Evolutionary conservation across 2,888 invertebrate genomes (phyloP), one percentile per base, ranked within the genome.

Genomic region (Leptinotarsa rubiginosa): DNA sequence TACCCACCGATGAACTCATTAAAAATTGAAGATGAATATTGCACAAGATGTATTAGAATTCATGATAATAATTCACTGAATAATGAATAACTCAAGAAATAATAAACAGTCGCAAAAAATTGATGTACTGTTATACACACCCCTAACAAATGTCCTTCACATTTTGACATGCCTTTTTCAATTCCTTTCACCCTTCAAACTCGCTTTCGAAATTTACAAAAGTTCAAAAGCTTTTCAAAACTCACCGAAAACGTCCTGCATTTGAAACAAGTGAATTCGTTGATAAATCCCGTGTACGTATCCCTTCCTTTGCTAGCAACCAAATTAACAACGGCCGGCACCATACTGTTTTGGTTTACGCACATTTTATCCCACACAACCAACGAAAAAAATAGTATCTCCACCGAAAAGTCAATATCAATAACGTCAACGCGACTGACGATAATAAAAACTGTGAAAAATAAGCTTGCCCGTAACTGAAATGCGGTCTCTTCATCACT

Each of bases 301-400:
- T 87, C 87, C 80, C 86, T 87, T 74, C 87, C 87, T 79, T 88
- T 88, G 70, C 83, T 86, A 16, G 87, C 85, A 71, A 88, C 87
- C 62, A 87, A 84, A 82, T 87, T 87, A 78, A 88, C 86, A 80
- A 87, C 87, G 73, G 87, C 84, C 71, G 88, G 88, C 52, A 88
- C 87, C 88, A 88, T 88, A 68, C 85, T 84, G 70, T 86, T 81
- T 79, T 86, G 86, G 81, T 85, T 87, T 77, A 87, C 87, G 79
- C 87, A 88, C 88, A 88, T 88, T 80, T 80, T 85, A 80, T 65
- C 73, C 59, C 68, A 73, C 69, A 47, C 56, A 73, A 66, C 74
- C 65, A 64, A 50, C 13, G 50, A 62, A 70, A 70, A 31, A 66
- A 66, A 64, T 50, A 49, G 16, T 54, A 49, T n/a, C n/a, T 52